Evolutionary conservation across 2,797 vertebrate genomes (phyloP).

Genomic region (Sebastes aleutianus): DNA sequence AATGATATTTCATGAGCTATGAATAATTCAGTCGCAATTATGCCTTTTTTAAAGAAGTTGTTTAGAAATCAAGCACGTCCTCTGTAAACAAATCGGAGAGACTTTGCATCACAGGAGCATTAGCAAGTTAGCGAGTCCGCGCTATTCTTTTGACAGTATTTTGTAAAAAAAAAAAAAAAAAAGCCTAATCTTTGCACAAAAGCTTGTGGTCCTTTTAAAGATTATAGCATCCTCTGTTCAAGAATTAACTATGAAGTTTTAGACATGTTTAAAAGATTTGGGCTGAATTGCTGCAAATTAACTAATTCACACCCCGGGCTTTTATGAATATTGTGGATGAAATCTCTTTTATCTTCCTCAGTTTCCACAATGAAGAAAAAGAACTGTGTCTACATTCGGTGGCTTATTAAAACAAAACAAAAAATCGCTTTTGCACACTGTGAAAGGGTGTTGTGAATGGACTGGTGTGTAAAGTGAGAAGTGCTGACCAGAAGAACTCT

Average conservation of each 20-base stretch:
- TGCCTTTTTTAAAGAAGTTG: background rate
- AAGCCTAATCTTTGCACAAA: slow-evolving; percentile 29
- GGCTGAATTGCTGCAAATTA: slow-evolving; percentile 61
- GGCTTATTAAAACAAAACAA: background rate
- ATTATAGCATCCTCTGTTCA: slow-evolving; percentile 17
- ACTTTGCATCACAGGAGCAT: background rate
- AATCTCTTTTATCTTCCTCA: background rate
- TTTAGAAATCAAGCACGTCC: slow-evolving; percentile 16
- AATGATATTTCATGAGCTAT: slow-evolving; percentile 13
- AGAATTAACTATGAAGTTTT: slow-evolving; percentile 24
- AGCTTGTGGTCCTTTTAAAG: slow-evolving; percentile 30
- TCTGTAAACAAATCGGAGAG: background rate
- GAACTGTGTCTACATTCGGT: background rate
- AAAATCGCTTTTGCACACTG: background rate
- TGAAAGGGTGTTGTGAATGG: slow-evolving; percentile 33
- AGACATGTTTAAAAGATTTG: slow-evolving; percentile 42
- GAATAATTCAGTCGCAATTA: slow-evolving; percentile 34
- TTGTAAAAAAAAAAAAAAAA: background rate
- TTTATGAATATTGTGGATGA: slow-evolving; percentile 21
- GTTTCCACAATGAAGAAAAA: background rate
- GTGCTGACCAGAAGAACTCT: slow-evolving; percentile 50
- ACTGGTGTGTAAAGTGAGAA: slow-evolving; percentile 42
- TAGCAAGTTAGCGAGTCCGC: background rate
- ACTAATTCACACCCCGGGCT: slow-evolving; percentile 35
- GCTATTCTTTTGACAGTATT: background rate